A percentile compares a stretch with the other conserved stretches of the same genome.
Evolutionary conservation across 1,140 invertebrate genomes (phyloP).

Genomic region (Drosophila repleta): DNA sequence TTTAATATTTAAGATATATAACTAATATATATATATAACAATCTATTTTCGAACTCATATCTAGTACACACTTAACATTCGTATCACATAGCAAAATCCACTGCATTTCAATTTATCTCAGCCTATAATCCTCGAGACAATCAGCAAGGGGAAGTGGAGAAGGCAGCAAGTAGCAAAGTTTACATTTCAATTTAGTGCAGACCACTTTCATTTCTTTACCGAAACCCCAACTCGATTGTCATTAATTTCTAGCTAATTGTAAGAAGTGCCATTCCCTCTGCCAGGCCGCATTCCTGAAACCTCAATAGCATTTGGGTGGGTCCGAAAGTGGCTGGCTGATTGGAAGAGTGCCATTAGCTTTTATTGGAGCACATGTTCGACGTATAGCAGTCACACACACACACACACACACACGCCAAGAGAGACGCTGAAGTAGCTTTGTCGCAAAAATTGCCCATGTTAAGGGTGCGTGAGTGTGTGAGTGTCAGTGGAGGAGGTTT

Average conservation of each 20-base stretch:
- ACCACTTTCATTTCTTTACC: slow-evolving; percentile 9
- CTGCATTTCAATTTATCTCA: too few species aligned
- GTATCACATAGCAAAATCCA: too few species aligned
- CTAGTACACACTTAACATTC: too few species aligned
- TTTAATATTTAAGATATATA: too few species aligned
- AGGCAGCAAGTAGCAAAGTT: neutral
- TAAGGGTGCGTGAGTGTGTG: slow-evolving; percentile 1
- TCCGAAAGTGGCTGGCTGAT: slow-evolving; percentile 40
- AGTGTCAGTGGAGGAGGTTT: neutral
- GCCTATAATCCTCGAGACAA: too few species aligned
- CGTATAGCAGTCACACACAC: slow-evolving; percentile 8
- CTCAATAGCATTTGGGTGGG: slow-evolving; percentile 18
- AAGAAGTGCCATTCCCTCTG: neutral
- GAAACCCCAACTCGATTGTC: slow-evolving; percentile 7
- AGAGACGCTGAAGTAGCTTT: slow-evolving; percentile 19
- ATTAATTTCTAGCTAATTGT: slow-evolving; percentile 48
- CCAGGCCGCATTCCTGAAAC: neutral
- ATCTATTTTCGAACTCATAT: too few species aligned
- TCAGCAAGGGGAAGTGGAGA: neutral
- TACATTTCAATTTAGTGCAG: neutral
- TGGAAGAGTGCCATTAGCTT: slow-evolving; percentile 49
- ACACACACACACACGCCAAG: slow-evolving; percentile 1
- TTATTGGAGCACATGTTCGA: slow-evolving; percentile 43
- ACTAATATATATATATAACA: too few species aligned
- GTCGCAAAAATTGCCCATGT: slow-evolving; percentile 44